phyloP scores from a whole-genome alignment of 2,113 vertebrate genomes.

The Forbesichthys agassizii region DNA sequence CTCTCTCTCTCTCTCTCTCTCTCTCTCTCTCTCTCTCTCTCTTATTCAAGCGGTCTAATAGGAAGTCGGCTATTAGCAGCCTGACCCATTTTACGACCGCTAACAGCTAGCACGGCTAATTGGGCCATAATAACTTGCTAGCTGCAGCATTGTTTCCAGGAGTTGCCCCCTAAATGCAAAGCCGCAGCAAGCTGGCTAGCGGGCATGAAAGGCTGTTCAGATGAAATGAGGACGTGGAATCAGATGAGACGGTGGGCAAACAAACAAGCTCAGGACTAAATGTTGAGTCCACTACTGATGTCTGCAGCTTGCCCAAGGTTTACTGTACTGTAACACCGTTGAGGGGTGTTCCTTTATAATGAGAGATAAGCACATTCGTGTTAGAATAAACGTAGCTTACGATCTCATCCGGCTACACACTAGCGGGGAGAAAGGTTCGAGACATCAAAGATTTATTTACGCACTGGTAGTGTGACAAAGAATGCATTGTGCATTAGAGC shows the following conservation, averaged over 20 bases:
- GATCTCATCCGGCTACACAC: background rate
- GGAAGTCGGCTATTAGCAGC: constrained; percentile 70
- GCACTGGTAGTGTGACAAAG: background rate
- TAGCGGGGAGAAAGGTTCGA: background rate
- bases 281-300: background rate
- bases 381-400: too few relatives aligned
- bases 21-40: constrained; percentile 23
- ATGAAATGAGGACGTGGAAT: constrained; percentile 16
- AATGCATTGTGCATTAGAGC: background rate
- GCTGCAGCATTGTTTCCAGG: constrained; percentile 70
- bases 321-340: too few relatives aligned
- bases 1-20: constrained; percentile 21
- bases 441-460: background rate
- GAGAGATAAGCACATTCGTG: too few relatives aligned
- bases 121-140: constrained; percentile 76
- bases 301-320: too few relatives aligned
- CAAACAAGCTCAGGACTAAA: constrained; percentile 22
- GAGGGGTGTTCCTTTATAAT: too few relatives aligned
- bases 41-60: constrained; percentile 58
- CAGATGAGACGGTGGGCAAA: constrained; percentile 39
- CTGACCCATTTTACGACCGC: constrained; percentile 74
- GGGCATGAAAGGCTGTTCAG: constrained; percentile 41
- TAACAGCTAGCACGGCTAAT: constrained; percentile 72
- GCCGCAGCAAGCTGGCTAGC: constrained; percentile 38
- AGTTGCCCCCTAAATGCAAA: constrained; percentile 51